These are phyloP conservation scores for Eristalinus sepulchralis DNA, from an alignment of 2,888 invertebrate genomes.

Conservation along the genomic window DNA sequence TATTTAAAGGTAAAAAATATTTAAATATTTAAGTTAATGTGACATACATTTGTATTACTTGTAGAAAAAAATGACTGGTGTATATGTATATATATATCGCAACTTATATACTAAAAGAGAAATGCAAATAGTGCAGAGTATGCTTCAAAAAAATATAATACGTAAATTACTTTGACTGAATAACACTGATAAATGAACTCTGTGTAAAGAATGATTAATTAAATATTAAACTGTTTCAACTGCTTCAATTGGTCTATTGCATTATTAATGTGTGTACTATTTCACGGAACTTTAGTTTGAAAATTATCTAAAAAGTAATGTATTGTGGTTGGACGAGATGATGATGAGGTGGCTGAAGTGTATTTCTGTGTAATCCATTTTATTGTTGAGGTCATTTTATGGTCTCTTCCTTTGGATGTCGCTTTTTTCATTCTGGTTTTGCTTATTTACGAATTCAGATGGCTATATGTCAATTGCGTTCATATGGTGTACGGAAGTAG, in stretches of 20 bases:
- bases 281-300: conserved; percentile 62
- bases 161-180: conserved; percentile 62
- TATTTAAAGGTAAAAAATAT: neutral
- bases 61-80: conserved; percentile 56
- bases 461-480: conserved; percentile 79
- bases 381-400: conserved; percentile 44
- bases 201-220: conserved; percentile 45
- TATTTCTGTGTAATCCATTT: conserved; percentile 13
- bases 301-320: conserved; percentile 64
- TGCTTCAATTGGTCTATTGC: conserved; percentile 66
- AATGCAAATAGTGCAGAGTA: conserved; percentile 46
- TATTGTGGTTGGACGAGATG: conserved; percentile 59
- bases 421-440: conserved; percentile 68
- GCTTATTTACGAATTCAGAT: conserved; percentile 76
- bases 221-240: conserved; percentile 54
- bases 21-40: neutral
- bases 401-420: conserved; percentile 46
- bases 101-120: conserved; percentile 56
- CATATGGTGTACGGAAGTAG: conserved; percentile 78
- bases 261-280: conserved; percentile 53
- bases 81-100: conserved; percentile 37
- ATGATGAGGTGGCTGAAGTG: conserved; percentile 32
- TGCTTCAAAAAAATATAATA: conserved; percentile 34
- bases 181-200: conserved; percentile 67
- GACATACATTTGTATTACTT: conserved; percentile 53